These are phyloP conservation scores for Drosophila lacteicornis DNA, from an alignment of 1,140 invertebrate genomes.

Conservation along the genomic window DNA sequence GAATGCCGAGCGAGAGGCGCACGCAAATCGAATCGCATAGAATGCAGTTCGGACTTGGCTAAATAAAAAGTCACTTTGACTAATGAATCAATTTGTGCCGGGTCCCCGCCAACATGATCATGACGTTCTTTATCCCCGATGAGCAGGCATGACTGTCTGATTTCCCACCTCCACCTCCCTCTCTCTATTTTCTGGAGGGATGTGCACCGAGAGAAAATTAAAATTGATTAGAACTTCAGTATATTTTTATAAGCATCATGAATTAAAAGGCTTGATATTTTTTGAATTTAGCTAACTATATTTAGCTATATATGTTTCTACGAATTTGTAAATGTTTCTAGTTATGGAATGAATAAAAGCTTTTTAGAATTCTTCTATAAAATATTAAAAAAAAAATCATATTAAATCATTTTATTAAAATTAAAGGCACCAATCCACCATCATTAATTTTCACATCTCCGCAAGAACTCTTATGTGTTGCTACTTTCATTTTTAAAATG, in stretches of 20 bases:
- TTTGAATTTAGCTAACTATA: too few species aligned
- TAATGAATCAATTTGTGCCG: constrained; percentile 81
- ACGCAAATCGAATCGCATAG: constrained; percentile 43
- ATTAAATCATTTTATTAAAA: too few species aligned
- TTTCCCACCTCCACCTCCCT: background rate
- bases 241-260: background rate
- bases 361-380: too few species aligned
- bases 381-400: too few species aligned
- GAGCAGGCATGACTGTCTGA: constrained; percentile 53
- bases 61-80: constrained; percentile 82
- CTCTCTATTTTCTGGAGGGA: constrained; percentile 1
- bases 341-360: too few species aligned
- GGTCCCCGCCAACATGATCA: constrained; percentile 53
- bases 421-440: too few species aligned
- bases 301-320: too few species aligned
- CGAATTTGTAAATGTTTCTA: too few species aligned
- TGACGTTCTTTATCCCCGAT: constrained; percentile 56
- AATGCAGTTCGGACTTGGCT: constrained; percentile 42
- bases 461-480: too few species aligned
- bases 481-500: too few species aligned
- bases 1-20: constrained; percentile 20
- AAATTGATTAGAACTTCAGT: background rate
- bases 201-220: background rate
- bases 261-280: background rate
- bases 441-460: too few species aligned